Evolutionary conservation across 2,888 invertebrate species (phyloP), one percentile per base, ranked within the genome.

Genomic region (Dione vanillae): DNA sequence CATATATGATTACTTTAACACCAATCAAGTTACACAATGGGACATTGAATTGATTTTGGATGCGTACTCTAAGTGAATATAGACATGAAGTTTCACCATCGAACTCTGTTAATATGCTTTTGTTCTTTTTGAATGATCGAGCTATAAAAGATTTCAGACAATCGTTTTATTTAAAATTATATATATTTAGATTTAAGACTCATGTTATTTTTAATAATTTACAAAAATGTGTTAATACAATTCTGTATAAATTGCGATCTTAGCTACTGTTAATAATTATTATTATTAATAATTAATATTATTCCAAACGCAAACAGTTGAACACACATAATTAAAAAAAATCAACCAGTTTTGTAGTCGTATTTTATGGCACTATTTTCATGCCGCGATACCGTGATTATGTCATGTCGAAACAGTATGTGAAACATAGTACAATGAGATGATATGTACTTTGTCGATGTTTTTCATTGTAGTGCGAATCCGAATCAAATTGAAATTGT

Each of bases 401-500:
- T 83, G 79, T 84, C 79, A 84, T 85, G 84, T 85, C 82, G 82
- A 85, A 84, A 87, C 80, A 78, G 84, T 85, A 83, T 84, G 83
- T 84, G 82, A 84, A 86, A 87, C 82, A 78, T 75, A 80, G 35
- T 79, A 89, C 88, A 89, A 88, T 89, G 81, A 82, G 74, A 73
- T 77, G 64, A 78, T 84, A 83, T 86, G 85, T 87, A 86, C 83
- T 80, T 82, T 83, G 83, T 79, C 81, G 83, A 80, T 83, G 83
- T 81, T 76, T 79, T 75, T 82, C 81, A 87, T 89, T 90, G 87
- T 89, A 79, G 74, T 78, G 76, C 77, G 79, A 80, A 78, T 84
- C 88, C 84, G 86, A 81, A 85, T 83, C 85, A 80, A 89, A 89
- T 89, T 78, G 81, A 79, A 79, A 85, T 82, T 85, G 83, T 85